A percentile compares a stretch with the other conserved stretches of the same genome.
Conservation (phyloP, 2,888 invertebrate species). For the Papilio elwesi region DNA sequence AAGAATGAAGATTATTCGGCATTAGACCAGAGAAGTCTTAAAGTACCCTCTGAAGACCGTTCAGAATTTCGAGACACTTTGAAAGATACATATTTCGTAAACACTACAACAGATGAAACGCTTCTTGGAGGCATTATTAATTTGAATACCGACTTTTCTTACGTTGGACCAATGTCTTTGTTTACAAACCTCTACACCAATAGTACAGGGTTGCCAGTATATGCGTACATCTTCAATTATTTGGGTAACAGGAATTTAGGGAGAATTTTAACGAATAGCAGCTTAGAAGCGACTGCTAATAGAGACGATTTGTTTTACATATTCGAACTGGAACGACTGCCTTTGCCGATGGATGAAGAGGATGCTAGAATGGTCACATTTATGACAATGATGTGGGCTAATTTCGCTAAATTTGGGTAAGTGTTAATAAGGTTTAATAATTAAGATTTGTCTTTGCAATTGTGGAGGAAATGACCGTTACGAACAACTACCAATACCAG, state of each 20-base stretch:
- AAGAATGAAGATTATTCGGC: conserved; percentile 69
- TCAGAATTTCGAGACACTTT: conserved; percentile 62
- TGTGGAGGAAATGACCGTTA: too few species aligned
- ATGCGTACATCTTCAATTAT: conserved; percentile 71
- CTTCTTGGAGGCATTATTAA: conserved; percentile 74
- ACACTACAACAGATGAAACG: conserved; percentile 65
- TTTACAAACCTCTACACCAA: conserved; percentile 70
- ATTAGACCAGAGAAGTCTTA: conserved; percentile 63
- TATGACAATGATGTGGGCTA: conserved; percentile 81
- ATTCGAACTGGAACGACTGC: conserved; percentile 71
- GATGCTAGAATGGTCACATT: conserved; percentile 75
- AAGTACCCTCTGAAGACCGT: conserved; percentile 57
- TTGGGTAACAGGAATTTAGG: conserved; percentile 74
- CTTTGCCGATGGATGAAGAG: conserved; percentile 70
- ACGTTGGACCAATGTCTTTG: conserved; percentile 71
- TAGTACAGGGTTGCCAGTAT: conserved; percentile 59
- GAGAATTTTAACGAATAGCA: conserved; percentile 69
- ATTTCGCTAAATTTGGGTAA: conserved; percentile 79
- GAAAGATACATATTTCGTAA: conserved; percentile 70
- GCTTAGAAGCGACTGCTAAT: conserved; percentile 68
- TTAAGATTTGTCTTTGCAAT: not conserved
- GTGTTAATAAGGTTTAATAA: conserved; percentile 42
- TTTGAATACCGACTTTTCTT: conserved; percentile 72
- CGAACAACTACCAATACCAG: too few species aligned
- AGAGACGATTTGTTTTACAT: conserved; percentile 73